phyloP scores from a whole-genome alignment of 2,113 vertebrate genomes.

The Cranoglanis bouderius region DNA sequence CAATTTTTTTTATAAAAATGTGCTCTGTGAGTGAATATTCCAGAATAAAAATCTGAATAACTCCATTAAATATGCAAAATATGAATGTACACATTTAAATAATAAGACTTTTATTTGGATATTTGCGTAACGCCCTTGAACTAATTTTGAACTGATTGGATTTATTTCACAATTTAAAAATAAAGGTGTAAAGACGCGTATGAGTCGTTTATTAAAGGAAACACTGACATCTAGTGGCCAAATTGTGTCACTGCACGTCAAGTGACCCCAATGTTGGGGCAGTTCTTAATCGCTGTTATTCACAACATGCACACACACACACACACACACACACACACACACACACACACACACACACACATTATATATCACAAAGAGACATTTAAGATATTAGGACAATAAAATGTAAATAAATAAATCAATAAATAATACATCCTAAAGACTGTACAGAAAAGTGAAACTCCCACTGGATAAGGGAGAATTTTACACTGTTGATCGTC shows the following conservation, averaged over 20 bases:
- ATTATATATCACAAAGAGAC: not conserved
- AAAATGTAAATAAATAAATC: no score
- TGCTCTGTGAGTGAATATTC: not conserved
- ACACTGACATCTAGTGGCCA: constrained; percentile 19
- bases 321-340: no score
- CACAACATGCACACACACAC: no score
- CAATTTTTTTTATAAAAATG: not conserved
- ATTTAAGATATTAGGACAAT: not conserved
- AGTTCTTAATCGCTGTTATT: not conserved
- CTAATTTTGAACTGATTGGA: not conserved
- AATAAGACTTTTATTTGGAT: not conserved
- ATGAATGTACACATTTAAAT: not conserved
- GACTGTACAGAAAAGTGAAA: not conserved
- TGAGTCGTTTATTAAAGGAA: not conserved
- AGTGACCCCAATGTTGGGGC: not conserved
- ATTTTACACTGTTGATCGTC: no score
- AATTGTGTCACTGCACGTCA: not conserved
- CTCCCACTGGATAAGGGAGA: no score
- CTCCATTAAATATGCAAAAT: not conserved
- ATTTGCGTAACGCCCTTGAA: not conserved
- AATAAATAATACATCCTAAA: not conserved
- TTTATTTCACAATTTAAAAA: not conserved
- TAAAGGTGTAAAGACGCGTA: no score
- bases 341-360: not conserved
- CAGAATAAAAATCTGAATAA: not conserved